Percentiles rank a stretch among this genome's conserved stretches.
Evolutionary conservation across 2,797 vertebrate species (phyloP).

Genomic region (Aulostomus chinensis): DNA sequence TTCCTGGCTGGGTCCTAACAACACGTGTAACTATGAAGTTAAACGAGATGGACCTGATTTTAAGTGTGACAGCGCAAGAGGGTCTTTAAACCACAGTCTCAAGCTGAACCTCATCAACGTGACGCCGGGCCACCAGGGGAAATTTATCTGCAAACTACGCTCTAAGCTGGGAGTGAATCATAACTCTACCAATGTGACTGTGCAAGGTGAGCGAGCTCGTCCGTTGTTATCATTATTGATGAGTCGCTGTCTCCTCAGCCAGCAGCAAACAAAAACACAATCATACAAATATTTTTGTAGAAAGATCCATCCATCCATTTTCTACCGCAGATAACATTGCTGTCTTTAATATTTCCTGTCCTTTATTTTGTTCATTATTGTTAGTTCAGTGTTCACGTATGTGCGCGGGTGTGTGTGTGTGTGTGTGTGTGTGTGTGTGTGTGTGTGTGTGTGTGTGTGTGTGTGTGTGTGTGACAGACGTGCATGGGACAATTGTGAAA

Average conservation of each 20-base stretch:
- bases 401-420: too few relatives aligned
- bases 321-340: too few relatives aligned
- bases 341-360: too few relatives aligned
- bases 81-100: not conserved
- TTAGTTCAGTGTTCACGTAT: too few relatives aligned
- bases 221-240: not conserved
- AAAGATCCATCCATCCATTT: too few relatives aligned
- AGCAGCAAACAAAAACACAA: too few relatives aligned
- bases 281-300: too few relatives aligned
- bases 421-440: too few relatives aligned
- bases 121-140: conserved; percentile 11
- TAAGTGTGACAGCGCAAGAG: not conserved
- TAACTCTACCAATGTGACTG: fast-evolving
- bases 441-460: too few relatives aligned
- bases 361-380: too few relatives aligned
- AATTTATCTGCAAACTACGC: conserved; percentile 54
- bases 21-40: not conserved
- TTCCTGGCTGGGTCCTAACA: conserved; percentile 1
- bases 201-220: conserved; percentile 44
- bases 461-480: too few relatives aligned
- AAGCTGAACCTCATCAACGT: conserved; percentile 40
- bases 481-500: too few relatives aligned
- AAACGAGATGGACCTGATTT: fast-evolving
- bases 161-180: fast-evolving
- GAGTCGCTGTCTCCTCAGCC: not conserved